Evolutionary conservation across 2,888 invertebrate species (phyloP).

Genomic region (Hedychridium roseum): DNA sequence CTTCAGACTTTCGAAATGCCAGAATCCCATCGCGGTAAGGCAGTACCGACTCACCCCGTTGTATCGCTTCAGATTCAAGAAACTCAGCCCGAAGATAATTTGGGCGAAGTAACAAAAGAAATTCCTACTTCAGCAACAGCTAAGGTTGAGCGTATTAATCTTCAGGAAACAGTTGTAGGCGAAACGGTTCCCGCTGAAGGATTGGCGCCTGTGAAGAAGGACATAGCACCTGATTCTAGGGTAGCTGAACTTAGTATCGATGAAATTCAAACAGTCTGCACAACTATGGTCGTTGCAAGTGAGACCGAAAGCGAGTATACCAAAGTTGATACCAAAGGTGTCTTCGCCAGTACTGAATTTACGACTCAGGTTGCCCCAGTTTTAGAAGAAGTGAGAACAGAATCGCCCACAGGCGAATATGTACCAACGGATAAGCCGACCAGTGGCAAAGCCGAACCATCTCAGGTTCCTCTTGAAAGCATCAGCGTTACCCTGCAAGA

Average conservation of each 20-base stretch:
- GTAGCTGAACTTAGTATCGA: constrained; percentile 62
- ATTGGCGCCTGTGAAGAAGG: constrained; percentile 61
- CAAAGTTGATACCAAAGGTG: constrained; percentile 55
- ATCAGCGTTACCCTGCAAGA: constrained; percentile 59
- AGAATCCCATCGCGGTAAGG: constrained; percentile 66
- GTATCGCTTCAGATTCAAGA: constrained; percentile 67
- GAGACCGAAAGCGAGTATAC: constrained; percentile 66
- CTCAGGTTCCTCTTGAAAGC: constrained; percentile 54
- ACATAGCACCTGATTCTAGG: constrained; percentile 58
- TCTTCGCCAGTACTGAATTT: constrained; percentile 64
- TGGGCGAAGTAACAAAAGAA: constrained; percentile 63
- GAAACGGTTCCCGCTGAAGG: constrained; percentile 69
- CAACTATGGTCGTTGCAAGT: constrained; percentile 65
- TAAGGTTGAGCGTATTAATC: constrained; percentile 58
- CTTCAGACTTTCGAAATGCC: constrained; percentile 67
- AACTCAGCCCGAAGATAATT: constrained; percentile 61
- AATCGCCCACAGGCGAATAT: constrained; percentile 61
- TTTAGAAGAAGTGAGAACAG: constrained; percentile 64
- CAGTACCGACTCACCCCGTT: constrained; percentile 65
- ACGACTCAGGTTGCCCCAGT: constrained; percentile 65
- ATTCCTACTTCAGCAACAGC: constrained; percentile 62
- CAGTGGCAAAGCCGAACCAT: constrained; percentile 58
- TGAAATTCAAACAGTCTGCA: constrained; percentile 64
- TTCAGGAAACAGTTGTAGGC: constrained; percentile 66
- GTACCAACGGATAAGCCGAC: constrained; percentile 57